Evolutionary conservation across 2,113 vertebrate genomes (phyloP).

Genomic region (Chloropsis cyanopogon): DNA sequence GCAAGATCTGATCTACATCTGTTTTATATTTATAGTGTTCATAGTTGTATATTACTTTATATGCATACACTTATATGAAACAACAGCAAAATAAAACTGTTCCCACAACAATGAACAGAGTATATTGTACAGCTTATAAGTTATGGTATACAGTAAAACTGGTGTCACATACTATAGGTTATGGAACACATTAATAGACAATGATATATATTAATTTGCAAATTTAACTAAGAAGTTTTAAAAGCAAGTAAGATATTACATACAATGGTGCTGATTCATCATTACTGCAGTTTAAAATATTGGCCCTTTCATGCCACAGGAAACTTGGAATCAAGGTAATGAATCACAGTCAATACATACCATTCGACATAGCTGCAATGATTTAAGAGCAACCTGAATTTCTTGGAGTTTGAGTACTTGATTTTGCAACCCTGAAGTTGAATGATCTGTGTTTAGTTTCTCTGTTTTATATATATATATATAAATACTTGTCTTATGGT

Average conservation of each 20-base stretch:
- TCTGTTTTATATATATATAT: not conserved
- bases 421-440: not conserved
- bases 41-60: not conserved
- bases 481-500: not conserved
- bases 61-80: conserved; percentile 17
- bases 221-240: not conserved
- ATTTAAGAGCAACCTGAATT: not conserved
- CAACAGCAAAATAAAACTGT: conserved; percentile 18
- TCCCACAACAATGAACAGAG: not conserved
- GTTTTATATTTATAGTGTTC: not conserved
- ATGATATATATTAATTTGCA: not conserved
- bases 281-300: not conserved
- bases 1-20: not conserved
- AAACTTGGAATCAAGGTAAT: not conserved
- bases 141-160: not conserved
- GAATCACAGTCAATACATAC: not conserved
- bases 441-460: not conserved
- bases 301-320: not conserved
- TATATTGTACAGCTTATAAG: conserved; percentile 5
- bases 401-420: not conserved
- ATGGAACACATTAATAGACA: not conserved
- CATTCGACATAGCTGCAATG: not conserved
- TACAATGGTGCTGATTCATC: not conserved
- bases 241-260: not conserved
- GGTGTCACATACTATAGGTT: not conserved